Evolutionary conservation across 2,113 vertebrate genomes (phyloP).

Genomic region (Oxygymnocypris stewartii): DNA sequence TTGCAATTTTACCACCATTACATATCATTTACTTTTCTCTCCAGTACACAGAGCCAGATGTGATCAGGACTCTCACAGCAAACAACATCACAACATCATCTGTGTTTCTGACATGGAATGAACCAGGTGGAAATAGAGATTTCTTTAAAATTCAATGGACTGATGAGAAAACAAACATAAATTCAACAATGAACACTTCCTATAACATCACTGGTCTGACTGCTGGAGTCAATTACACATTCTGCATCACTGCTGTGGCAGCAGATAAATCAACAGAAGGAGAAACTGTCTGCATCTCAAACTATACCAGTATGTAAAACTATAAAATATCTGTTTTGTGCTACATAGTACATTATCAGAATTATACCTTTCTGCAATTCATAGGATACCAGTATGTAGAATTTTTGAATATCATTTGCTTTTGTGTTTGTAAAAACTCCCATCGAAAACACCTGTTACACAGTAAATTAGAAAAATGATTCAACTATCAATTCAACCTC

Average conservation of each 20-base stretch:
- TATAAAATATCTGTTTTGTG: too few species aligned
- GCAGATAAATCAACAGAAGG: slow-evolving; percentile 48
- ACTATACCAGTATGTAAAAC: too few species aligned
- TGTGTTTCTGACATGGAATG: slow-evolving; percentile 10
- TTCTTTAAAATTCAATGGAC: slow-evolving; percentile 28
- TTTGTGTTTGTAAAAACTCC: too few species aligned
- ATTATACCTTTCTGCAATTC: too few species aligned
- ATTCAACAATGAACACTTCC: background rate
- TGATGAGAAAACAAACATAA: background rate
- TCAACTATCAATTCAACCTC: too few species aligned
- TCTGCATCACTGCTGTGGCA: slow-evolving; percentile 65
- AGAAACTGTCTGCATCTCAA: too few species aligned
- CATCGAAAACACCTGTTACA: too few species aligned
- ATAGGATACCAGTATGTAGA: background rate
- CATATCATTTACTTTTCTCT: too few species aligned
- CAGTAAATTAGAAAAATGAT: too few species aligned
- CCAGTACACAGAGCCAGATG: slow-evolving; percentile 17
- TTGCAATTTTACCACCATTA: too few species aligned
- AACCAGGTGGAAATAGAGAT: background rate
- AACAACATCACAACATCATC: slow-evolving; percentile 31
- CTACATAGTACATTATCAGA: too few species aligned
- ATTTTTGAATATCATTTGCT: background rate
- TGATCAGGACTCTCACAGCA: background rate
- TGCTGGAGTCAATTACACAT: slow-evolving; percentile 68
- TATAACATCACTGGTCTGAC: slow-evolving; percentile 40